Base-by-base conservation (phyloP, 1,140 invertebrate genomes). In the Batillaria attramentaria region DNA sequence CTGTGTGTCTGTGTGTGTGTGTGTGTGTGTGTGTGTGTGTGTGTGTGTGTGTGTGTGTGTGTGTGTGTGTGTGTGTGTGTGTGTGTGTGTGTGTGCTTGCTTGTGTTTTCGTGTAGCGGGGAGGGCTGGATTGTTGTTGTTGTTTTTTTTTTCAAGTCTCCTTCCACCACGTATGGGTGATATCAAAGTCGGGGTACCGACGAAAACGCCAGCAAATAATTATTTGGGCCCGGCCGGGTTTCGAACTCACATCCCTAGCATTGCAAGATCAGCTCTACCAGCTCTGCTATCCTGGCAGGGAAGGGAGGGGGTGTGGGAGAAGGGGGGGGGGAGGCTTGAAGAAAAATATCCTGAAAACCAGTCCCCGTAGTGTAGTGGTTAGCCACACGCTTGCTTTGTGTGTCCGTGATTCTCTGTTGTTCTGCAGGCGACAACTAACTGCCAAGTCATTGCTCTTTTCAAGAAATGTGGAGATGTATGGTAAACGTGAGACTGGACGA, bases 61-160 rank as follows among this genome's bases (percentile, higher is more conserved):
- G 43, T 43, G 69, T 72, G 43, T 72, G 43, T 72, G 8, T 72
- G 41, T 42, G 69, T 72, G 39, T 42, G 69, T 42, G 43, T 42
- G n/a, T n/a, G 39, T 72, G 31, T 72, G 31, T 42, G 39, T 72
- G 33, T 35, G 33, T 66, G 33, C 39, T 13, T 66, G 33, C 39
- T 6, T 66, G 20, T 66, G 3, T 66, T 13, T 66, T 8, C 24
- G 6, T 35, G 10, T 35, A 10, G 6, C 6, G 5, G 57, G 6
- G 57, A 62, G 57, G 6, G 57, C 6, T 18, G 20, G 57, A 16
- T 18, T 62, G 57, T n/a, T n/a, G n/a, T n/a, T n/a, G n/a, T n/a
- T n/a, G n/a, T n/a, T n/a, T n/a, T n/a, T n/a, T n/a, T n/a, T n/a
- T n/a, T n/a, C n/a, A n/a, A n/a, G n/a, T n/a, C n/a, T n/a, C n/a